phyloP scores from a whole-genome alignment of 2,888 invertebrate genomes.

The Tenthredo amoena region DNA sequence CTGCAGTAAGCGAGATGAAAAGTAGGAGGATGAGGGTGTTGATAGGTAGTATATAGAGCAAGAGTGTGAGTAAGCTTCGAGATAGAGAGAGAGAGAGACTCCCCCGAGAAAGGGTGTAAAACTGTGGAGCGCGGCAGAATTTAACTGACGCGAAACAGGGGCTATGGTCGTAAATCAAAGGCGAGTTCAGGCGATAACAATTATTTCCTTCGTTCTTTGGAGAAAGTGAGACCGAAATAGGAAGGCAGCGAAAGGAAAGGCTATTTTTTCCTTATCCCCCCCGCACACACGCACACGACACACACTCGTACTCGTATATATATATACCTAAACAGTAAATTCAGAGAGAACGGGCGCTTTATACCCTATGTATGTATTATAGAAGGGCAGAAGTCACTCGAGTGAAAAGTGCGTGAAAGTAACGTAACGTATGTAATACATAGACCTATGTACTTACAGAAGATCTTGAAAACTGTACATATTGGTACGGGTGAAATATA shows the following conservation, averaged over 20 bases:
- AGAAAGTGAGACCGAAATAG: slow-evolving; percentile 8
- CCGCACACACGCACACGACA: background rate
- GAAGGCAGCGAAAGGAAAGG: background rate
- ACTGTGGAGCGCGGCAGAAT: background rate
- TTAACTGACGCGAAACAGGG: slow-evolving; percentile 38
- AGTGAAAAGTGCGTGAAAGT: slow-evolving; percentile 3
- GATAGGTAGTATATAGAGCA: slow-evolving; percentile 4
- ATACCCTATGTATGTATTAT: background rate
- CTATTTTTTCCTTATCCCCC: slow-evolving; percentile 6
- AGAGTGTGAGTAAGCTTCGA: slow-evolving; percentile 18
- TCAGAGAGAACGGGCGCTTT: background rate
- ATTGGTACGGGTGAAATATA: too few species aligned
- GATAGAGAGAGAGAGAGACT: background rate
- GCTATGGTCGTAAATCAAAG: slow-evolving; percentile 38
- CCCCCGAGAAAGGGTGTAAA: slow-evolving; percentile 18
- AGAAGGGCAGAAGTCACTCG: background rate
- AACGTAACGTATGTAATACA: background rate
- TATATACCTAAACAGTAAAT: background rate
- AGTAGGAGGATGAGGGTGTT: slow-evolving; percentile 6
- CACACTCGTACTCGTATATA: background rate
- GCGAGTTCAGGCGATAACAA: slow-evolving; percentile 39
- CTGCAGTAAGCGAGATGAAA: background rate
- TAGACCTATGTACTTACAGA: background rate
- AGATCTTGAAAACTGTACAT: background rate
- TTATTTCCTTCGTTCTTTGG: slow-evolving; percentile 37